Base-by-base conservation (phyloP, 1,140 invertebrate species). In the Sycophila sp. region DNA sequence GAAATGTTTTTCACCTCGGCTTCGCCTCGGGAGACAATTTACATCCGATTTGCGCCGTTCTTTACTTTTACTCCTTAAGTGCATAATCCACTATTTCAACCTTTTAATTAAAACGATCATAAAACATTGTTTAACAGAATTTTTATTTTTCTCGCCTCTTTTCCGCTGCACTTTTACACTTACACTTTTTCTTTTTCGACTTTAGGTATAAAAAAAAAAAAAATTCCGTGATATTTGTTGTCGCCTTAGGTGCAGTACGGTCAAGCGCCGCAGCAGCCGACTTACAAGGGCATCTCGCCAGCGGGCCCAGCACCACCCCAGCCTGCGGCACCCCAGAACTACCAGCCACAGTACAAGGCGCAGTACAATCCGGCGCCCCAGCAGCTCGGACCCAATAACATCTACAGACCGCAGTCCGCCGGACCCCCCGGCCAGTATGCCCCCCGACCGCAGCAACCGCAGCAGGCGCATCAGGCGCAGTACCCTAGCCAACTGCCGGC, bases 201-300 rank as follows among this genome's bases (percentile, higher is more conserved):
- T n/a, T n/a, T n/a, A n/a, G n/a, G n/a, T n/a, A n/a, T n/a, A n/a
- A n/a, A n/a, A n/a, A n/a, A n/a, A n/a, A n/a, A n/a, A n/a, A n/a
- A n/a, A n/a, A n/a, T n/a, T n/a, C n/a, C n/a, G n/a, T n/a, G n/a
- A n/a, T n/a, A n/a, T n/a, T n/a, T n/a, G n/a, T n/a, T n/a, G n/a
- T n/a, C n/a, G n/a, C n/a, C n/a, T n/a, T 19, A 69, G 66, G 66
- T 69, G 5, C 56, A 53, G 24, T 60, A 60, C 30, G 47, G 34
- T 2, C 56, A 69, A 17, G 68, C 55, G 15, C 79, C 77, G 51
- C 53, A 58, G 40, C 78, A 76, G 24, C 76, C 73, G 10, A 75
- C 72, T 26, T 80, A 78, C 24, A 77, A 77, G 53, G 75, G 73
- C 6, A 34, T 77, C 7, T 75, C 76, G n/a, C 68, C 26, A 1